Evolutionary conservation across 2,888 invertebrate species (phyloP).

Genomic region (Polietes domitor): DNA sequence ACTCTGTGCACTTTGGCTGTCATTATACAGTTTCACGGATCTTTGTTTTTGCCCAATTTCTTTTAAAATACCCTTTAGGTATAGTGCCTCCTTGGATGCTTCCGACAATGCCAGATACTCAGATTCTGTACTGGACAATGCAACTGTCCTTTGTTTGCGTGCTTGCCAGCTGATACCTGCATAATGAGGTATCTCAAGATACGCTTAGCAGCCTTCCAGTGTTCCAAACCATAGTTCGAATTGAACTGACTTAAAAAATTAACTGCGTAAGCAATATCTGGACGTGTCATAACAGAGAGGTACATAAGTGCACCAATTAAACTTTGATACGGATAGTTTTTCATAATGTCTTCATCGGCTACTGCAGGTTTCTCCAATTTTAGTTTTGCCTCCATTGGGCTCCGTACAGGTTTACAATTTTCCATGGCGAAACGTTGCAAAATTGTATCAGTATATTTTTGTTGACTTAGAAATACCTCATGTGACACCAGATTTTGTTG

Average conservation of each 20-base stretch:
- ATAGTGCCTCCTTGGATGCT: slow-evolving; percentile 58
- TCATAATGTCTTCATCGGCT: slow-evolving; percentile 22
- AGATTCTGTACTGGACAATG: slow-evolving; percentile 62
- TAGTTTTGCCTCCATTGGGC: slow-evolving; percentile 35
- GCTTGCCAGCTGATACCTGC: slow-evolving; percentile 62
- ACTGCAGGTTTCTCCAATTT: slow-evolving; percentile 24
- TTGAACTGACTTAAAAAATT: slow-evolving; percentile 59
- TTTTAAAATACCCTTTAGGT: slow-evolving; percentile 28
- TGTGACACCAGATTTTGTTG: slow-evolving; percentile 1
- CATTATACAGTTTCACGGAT: background rate
- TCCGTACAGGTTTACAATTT: slow-evolving; percentile 40
- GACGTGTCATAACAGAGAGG: slow-evolving; percentile 50
- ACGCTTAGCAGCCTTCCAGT: slow-evolving; percentile 64
- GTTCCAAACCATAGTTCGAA: slow-evolving; percentile 45
- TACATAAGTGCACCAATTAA: slow-evolving; percentile 56
- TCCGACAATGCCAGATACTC: slow-evolving; percentile 48
- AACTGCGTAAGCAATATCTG: slow-evolving; percentile 46
- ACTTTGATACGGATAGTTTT: slow-evolving; percentile 45
- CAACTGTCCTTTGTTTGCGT: slow-evolving; percentile 58
- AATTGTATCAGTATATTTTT: slow-evolving; percentile 39
- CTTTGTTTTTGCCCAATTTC: background rate
- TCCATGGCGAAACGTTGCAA: slow-evolving; percentile 37
- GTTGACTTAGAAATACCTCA: slow-evolving; percentile 12
- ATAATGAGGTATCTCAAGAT: slow-evolving; percentile 61
- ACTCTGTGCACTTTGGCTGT: background rate